Evolutionary conservation across 2,797 vertebrate species (phyloP).

Genomic region (Allobates femoralis): DNA sequence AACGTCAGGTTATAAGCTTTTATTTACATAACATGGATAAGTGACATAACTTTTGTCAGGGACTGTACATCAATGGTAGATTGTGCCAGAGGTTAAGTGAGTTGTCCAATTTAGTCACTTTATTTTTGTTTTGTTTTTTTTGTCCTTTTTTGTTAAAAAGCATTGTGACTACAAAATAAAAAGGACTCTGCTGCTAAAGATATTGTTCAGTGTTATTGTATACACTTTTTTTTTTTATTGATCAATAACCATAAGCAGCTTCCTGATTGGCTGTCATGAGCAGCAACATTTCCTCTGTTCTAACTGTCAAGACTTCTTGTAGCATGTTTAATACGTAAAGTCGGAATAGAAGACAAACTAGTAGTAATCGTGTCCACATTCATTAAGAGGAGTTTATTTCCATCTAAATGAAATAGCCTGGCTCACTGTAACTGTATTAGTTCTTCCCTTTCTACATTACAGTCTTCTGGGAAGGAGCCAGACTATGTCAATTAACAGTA

Average conservation of each 20-base stretch:
- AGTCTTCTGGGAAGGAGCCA: slow-evolving; percentile 78
- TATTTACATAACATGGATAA: no score
- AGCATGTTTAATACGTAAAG: slow-evolving; percentile 5
- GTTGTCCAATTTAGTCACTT: no score
- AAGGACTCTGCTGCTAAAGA: no score
- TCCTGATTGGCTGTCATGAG: neutral
- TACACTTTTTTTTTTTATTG: neutral
- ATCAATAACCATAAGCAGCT: no score
- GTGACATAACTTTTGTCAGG: no score
- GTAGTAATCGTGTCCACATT: slow-evolving; percentile 26
- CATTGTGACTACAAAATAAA: no score
- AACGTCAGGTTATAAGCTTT: no score
- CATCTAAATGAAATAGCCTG: slow-evolving; percentile 63
- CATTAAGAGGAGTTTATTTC: slow-evolving; percentile 46
- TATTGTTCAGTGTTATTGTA: neutral
- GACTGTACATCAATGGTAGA: no score
- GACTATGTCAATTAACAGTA: slow-evolving; percentile 84
- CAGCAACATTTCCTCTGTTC: neutral
- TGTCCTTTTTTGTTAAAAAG: no score
- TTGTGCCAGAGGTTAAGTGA: no score
- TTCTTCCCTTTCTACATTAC: slow-evolving; percentile 71
- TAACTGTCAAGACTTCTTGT: neutral
- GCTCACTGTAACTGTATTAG: slow-evolving; percentile 69
- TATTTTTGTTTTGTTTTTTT: no score
- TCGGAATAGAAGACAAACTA: slow-evolving; percentile 25